Evolutionary conservation across 2,888 invertebrate genomes (phyloP), one percentile per base, ranked within the genome.

Genomic region (Synergus laeviventris): DNA sequence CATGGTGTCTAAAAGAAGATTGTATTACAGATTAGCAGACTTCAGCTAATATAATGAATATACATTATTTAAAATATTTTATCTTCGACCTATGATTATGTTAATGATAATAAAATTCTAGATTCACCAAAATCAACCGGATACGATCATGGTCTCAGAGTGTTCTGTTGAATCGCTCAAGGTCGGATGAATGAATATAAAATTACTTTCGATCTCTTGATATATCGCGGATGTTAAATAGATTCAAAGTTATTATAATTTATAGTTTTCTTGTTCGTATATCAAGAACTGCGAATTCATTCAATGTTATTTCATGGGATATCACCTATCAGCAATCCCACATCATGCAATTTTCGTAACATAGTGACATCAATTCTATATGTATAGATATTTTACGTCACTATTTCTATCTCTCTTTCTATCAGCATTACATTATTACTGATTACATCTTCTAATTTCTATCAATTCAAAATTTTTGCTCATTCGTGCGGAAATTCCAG

Each of bases 181-280:
- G 76, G 54, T 66, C 74, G 77, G 76, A 75, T 81, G 78, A 81
- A 73, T 81, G 75, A 75, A 49, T 74, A 78, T 80, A 77, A 84
- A 84, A 82, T 81, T 84, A 85, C 83, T 87, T 85, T 87, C 84
- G 80, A 82, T 83, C 85, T 85, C 84, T 79, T 64, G 73, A 60
- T 60, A 74, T 61, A 39, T 74, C 45, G 7, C 12, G 74, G 62
- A 59, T n/a, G 39, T 38, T 54, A 70, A 54, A 54, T 42, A 54
- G 21, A 74, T 76, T 54, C 56, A 12, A 61, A 59, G 62, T 62
- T 31, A 31, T 31, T 31, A 31, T 31, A 31, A 31, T 31, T 31
- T 39, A 8, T 39, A 39, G 39, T 39, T 39, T 39, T 39, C 8
- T 39, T 39, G 11, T 11, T 39, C 39, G 0, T 31, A 5, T 31